phyloP scores from a whole-genome alignment of 2,113 vertebrate genomes.

The Dendropsophus ebraccatus region DNA sequence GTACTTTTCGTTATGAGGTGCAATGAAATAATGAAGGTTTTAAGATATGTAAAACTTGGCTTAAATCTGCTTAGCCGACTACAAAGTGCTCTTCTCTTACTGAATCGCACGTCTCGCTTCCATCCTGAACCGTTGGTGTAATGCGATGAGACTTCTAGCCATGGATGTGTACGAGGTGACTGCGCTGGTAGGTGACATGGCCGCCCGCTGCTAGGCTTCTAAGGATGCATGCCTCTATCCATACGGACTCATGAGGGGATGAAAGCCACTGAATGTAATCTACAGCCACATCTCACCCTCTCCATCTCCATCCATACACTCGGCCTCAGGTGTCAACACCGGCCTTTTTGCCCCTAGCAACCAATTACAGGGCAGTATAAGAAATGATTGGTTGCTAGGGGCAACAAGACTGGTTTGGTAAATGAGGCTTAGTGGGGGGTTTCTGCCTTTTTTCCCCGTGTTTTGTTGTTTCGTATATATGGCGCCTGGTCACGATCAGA shows the following conservation, averaged over 20 bases:
- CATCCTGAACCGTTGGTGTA: background rate
- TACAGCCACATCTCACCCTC: background rate
- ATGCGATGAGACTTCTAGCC: background rate
- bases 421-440: background rate
- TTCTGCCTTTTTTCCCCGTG: background rate
- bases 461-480: background rate
- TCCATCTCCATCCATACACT: background rate
- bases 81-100: slow-evolving; percentile 22
- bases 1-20: background rate
- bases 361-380: background rate
- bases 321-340: background rate
- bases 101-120: background rate
- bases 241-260: background rate
- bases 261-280: slow-evolving; percentile 15
- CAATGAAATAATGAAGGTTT: background rate
- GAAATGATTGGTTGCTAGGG: background rate
- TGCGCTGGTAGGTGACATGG: background rate
- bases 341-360: background rate
- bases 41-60: background rate
- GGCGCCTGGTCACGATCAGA: background rate
- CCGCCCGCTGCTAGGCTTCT: background rate
- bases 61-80: background rate
- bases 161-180: background rate
- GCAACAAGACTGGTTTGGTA: background rate
- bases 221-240: background rate